A percentile compares a stretch with the other conserved stretches of the same genome.
Evolutionary conservation across 2,797 vertebrate species (phyloP).

Genomic region (Meriones psammophilus): DNA sequence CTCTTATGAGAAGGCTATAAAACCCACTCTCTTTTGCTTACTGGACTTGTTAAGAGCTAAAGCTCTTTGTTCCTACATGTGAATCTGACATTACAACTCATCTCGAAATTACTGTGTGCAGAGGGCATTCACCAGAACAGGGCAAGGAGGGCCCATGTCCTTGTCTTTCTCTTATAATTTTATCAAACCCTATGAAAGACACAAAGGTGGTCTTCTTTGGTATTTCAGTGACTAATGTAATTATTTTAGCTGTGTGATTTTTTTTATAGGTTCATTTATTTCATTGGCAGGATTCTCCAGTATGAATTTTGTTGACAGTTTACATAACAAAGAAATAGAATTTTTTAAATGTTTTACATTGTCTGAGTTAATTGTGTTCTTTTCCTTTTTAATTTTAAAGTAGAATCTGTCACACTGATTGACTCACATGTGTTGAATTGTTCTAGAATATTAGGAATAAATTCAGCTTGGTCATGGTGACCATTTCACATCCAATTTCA

Average conservation of each 20-base stretch:
- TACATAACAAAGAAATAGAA: neutral
- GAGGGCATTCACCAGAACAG: neutral
- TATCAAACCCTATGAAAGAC: neutral
- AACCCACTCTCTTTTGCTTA: neutral
- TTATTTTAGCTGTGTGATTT: neutral
- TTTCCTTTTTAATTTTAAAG: neutral
- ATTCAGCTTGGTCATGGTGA: neutral
- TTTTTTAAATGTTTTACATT: neutral
- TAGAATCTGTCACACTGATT: neutral
- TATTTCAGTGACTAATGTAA: neutral
- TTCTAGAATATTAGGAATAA: neutral
- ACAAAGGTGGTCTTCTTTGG: neutral
- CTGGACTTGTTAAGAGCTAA: neutral
- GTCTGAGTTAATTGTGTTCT: neutral
- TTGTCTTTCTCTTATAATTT: neutral
- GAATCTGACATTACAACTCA: neutral
- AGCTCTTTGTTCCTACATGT: neutral
- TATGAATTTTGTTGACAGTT: neutral
- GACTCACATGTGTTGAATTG: neutral
- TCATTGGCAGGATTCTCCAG: neutral
- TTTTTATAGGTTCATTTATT: neutral
- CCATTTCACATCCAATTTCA: neutral
- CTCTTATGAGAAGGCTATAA: neutral
- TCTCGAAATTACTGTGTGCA: neutral
- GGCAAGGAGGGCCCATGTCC: neutral